Percentiles rank a stretch among this genome's conserved stretches.
Evolutionary conservation across 1,140 invertebrate genomes (phyloP).

Genomic region (Saccostrea cuccullata): DNA sequence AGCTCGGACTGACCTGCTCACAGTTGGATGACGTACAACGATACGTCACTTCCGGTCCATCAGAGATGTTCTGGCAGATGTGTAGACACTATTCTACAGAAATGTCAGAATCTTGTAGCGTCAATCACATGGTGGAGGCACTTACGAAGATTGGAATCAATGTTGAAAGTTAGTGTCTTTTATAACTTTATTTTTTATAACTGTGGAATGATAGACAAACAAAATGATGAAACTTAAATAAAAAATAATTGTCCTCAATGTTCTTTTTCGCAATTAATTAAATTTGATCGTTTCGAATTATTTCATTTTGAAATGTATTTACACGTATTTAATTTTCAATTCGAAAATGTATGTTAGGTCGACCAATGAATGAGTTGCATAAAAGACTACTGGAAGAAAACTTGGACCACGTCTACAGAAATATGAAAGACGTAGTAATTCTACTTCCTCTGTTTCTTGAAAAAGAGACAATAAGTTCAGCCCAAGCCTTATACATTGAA

Average conservation of each 20-base stretch:
- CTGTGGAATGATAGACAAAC: not conserved
- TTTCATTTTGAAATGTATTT: not conserved
- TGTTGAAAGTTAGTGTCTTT: not conserved
- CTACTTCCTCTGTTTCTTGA: not conserved
- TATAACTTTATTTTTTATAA: not conserved
- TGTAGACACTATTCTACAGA: not conserved
- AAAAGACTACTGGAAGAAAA: constrained; percentile 7
- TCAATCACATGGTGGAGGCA: not conserved
- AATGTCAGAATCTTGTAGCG: not conserved
- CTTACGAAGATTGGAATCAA: not conserved
- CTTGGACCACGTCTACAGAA: not conserved
- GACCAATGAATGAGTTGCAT: constrained; percentile 18
- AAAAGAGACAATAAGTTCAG: not conserved
- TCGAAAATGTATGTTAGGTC: not conserved
- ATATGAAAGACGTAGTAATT: constrained; percentile 13
- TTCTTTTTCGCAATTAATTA: too few species aligned
- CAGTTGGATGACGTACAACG: not conserved
- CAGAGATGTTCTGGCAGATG: constrained; percentile 34
- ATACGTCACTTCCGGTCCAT: not conserved
- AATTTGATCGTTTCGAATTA: too few species aligned
- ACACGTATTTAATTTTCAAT: not conserved
- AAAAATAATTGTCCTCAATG: too few species aligned
- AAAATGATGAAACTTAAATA: too few species aligned
- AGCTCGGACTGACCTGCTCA: constrained; percentile 6
- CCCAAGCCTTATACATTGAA: constrained; percentile 2